phyloP scores from a whole-genome alignment of 2,113 vertebrate species.

The Tonatia bakeri region DNA sequence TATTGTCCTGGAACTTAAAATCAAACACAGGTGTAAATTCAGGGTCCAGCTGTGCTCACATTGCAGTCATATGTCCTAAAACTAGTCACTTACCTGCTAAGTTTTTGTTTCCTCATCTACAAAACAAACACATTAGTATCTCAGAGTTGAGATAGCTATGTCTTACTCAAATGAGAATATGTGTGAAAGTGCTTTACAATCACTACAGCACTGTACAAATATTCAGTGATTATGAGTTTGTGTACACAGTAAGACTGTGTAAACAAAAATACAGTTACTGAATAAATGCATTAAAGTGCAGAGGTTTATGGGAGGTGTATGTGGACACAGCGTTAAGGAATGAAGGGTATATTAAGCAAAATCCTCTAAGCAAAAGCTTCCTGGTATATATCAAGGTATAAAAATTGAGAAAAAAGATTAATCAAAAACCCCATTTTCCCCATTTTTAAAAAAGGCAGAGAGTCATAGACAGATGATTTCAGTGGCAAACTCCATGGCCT shows the following conservation, averaged over 20 bases:
- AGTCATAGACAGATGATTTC: background rate
- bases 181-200: background rate
- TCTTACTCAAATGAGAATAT: background rate
- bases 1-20: background rate
- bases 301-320: background rate
- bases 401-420: background rate
- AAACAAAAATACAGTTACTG: background rate
- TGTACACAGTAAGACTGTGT: background rate
- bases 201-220: background rate
- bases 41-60: background rate
- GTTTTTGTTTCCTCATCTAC: background rate
- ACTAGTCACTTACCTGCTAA: background rate
- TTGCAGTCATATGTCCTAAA: background rate
- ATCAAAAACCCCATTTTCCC: background rate
- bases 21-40: background rate
- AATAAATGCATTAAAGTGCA: constrained; percentile 29
- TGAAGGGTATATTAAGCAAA: background rate
- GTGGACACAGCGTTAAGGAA: background rate
- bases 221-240: background rate
- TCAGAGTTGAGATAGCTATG: background rate
- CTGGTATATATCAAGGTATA: background rate
- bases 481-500: background rate
- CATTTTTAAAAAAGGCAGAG: background rate
- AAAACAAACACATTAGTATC: background rate
- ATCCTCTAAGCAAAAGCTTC: background rate